phyloP scores from a whole-genome alignment of 2,888 invertebrate genomes.

The Hofmannophila pseudospretella region DNA sequence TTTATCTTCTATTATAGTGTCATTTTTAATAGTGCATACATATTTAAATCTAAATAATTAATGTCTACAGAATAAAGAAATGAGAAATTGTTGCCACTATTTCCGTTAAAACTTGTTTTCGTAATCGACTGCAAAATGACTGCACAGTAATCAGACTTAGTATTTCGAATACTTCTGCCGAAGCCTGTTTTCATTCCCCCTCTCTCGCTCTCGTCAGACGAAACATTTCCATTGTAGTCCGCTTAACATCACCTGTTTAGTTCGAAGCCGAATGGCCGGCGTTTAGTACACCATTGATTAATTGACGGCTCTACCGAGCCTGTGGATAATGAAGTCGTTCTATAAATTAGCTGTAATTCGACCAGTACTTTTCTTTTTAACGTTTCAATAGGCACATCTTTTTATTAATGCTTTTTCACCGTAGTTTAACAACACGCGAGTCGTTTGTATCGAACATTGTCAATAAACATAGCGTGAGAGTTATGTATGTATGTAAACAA shows the following conservation, averaged over 20 bases:
- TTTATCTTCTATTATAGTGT: no score
- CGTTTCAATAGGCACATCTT: no score
- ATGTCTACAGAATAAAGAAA: no score
- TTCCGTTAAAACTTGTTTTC: no score
- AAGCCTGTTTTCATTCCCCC: neutral
- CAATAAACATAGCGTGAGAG: no score
- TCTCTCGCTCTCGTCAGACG: conserved; percentile 17
- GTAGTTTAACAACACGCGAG: neutral
- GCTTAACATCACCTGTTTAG: conserved; percentile 7
- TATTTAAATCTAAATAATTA: no score
- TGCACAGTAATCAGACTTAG: no score
- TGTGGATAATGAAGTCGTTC: conserved; percentile 11
- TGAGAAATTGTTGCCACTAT: no score
- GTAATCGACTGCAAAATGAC: no score
- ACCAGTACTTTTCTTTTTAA: neutral
- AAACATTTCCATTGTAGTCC: conserved; percentile 13
- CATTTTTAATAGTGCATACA: no score
- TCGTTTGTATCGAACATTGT: no score
- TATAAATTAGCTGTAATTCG: conserved; percentile 7
- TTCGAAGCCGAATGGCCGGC: neutral
- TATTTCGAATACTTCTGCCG: neutral
- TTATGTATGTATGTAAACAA: no score
- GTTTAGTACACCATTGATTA: conserved; percentile 26
- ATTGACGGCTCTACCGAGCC: conserved; percentile 19
- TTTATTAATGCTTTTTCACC: neutral